Percentiles rank a stretch among this genome's conserved stretches.
phyloP scores from a whole-genome alignment of 2,888 invertebrate species.

The Archaeoteleia sp. region DNA sequence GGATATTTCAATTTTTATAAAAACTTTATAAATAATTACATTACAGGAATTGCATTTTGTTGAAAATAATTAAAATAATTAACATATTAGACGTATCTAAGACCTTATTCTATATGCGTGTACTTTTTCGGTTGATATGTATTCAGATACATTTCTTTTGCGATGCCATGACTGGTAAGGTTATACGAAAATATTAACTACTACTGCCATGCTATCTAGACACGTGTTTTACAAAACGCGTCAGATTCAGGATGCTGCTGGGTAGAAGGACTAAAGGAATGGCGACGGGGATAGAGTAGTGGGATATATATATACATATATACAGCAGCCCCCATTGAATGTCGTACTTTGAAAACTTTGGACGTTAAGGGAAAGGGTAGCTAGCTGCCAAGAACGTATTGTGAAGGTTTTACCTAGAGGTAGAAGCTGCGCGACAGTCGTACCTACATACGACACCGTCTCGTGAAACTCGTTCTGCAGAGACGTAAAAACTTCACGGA shows the following conservation, averaged over 20 bases:
- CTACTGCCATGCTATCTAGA: conserved; percentile 56
- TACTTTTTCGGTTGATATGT: no score
- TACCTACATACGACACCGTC: conserved; percentile 38
- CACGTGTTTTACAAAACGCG: conserved; percentile 62
- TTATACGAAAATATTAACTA: conserved; percentile 40
- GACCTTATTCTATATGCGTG: no score
- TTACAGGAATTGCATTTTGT: no score
- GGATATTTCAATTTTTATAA: no score
- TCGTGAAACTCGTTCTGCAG: conserved; percentile 33
- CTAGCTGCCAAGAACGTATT: conserved; percentile 71
- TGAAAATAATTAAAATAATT: no score
- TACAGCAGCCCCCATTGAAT: conserved; percentile 69
- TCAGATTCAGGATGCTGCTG: conserved; percentile 58
- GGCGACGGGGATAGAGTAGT: conserved; percentile 44
- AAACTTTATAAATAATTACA: no score
- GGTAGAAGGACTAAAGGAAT: conserved; percentile 54
- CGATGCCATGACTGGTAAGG: conserved; percentile 42
- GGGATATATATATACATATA: conserved; percentile 55
- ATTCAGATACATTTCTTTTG: conserved; percentile 27
- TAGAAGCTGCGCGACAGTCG: conserved; percentile 55
- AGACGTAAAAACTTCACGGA: conserved; percentile 38
- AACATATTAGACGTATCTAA: no score
- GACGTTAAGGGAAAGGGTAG: conserved; percentile 74
- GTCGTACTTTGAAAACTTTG: conserved; percentile 75
- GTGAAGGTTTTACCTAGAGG: conserved; percentile 64